Evolutionary conservation across 2,797 vertebrate species (phyloP).

Genomic region (Poecilia velifera): DNA sequence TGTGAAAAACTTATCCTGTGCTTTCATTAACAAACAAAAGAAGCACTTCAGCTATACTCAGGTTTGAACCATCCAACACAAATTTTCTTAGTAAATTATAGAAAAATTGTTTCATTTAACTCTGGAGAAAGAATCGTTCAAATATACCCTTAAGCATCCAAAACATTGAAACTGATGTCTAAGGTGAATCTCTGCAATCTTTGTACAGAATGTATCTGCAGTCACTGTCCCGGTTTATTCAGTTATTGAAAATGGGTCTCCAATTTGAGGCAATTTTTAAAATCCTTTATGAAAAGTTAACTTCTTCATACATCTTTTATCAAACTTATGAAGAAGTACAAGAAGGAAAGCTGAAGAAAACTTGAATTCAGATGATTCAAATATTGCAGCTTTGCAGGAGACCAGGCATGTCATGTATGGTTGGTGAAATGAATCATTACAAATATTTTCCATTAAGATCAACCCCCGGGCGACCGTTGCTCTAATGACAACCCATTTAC

Average conservation of each 20-base stretch:
- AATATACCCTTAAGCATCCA: background rate
- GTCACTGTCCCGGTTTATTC: background rate
- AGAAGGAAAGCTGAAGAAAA: slow-evolving; percentile 32
- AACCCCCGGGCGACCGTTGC: background rate
- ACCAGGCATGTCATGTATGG: slow-evolving; percentile 14
- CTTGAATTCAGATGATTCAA: slow-evolving; percentile 18
- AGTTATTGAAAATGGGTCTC: background rate
- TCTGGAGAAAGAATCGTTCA: background rate
- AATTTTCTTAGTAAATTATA: background rate
- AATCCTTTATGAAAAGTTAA: slow-evolving; percentile 45
- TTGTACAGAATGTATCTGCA: background rate
- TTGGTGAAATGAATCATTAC: slow-evolving; percentile 33
- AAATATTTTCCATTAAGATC: slow-evolving; percentile 31
- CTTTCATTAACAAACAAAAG: too few species aligned
- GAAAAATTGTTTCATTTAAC: background rate
- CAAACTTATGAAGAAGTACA: slow-evolving; percentile 40
- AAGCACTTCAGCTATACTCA: too few species aligned
- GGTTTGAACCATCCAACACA: background rate
- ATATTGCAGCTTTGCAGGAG: slow-evolving; percentile 29
- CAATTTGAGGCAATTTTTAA: background rate
- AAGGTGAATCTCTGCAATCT: background rate
- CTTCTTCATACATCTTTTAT: slow-evolving; percentile 22
- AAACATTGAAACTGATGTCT: background rate
- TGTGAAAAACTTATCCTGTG: too few species aligned
- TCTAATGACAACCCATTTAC: slow-evolving; percentile 19